These are phyloP conservation scores for Sapayoa aenigma DNA, from an alignment of 2,113 vertebrate genomes.

Conservation along the genomic window DNA sequence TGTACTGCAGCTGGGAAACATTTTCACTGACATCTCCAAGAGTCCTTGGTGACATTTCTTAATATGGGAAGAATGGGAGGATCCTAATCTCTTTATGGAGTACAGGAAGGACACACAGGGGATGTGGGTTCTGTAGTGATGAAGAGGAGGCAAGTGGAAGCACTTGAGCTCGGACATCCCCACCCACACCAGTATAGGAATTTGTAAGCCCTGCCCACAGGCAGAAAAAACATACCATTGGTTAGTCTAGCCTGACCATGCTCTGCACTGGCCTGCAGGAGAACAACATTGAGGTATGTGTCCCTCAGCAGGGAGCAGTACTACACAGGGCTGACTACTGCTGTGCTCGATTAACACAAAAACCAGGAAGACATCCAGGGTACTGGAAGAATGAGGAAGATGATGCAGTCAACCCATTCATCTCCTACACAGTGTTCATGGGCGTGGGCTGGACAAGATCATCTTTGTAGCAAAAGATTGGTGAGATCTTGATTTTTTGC, in stretches of 20 bases:
- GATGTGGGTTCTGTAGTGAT: neutral
- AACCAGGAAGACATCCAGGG: neutral
- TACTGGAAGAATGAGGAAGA: neutral
- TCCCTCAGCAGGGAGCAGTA: neutral
- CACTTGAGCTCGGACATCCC: neutral
- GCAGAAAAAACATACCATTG: neutral
- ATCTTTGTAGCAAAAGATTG: neutral
- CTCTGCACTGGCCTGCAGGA: neutral
- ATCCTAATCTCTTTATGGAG: neutral
- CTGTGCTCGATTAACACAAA: neutral
- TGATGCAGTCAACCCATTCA: neutral
- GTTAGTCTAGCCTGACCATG: neutral
- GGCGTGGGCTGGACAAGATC: neutral
- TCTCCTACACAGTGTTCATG: neutral
- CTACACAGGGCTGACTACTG: fast-evolving
- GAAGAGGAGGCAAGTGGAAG: neutral
- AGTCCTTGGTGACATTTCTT: neutral
- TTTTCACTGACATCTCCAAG: neutral
- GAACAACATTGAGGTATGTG: fast-evolving
- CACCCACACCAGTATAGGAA: neutral
- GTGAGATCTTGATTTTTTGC: neutral
- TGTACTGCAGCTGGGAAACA: neutral
- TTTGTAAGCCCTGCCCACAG: neutral
- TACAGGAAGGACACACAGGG: neutral
- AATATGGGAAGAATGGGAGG: neutral